Evolutionary conservation across 2,888 invertebrate genomes (phyloP), one percentile per base, ranked within the genome.

Genomic region (Megalurothrips usitatus): DNA sequence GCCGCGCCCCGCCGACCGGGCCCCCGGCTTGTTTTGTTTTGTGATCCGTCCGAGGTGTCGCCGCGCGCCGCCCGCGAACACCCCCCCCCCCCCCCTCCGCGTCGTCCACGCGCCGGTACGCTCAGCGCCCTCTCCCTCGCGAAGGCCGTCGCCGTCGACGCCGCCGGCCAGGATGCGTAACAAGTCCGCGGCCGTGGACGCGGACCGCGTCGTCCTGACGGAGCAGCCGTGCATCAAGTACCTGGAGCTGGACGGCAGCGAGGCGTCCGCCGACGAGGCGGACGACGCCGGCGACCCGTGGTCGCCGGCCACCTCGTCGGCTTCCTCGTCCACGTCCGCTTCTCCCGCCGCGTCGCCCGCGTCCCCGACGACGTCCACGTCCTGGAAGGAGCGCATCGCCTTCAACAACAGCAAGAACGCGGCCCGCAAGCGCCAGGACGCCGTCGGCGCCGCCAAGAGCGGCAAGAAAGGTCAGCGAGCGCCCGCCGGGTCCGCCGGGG

Each of bases 161-260:
- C 52, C 52, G 52, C 12, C 68, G n/a, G 23, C 68, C 68, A 26
- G 23, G 68, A 75, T 75, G 68, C 68, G 68, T 12, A 75, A 8
- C 68, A 75, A 75, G 68, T 26, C 68, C 9, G 26, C 9, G 68
- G 9, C 68, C 23, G 26, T 75, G 26, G 68, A 75, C 68, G 26
- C 68, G 68, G 68, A 75, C 68, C 68, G 68, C 23, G 68, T 75
- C 68, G 26, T 75, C 23, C 68, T 75, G 68, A 75, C 68, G 68
- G 68, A 75, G 68, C 23, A n/a, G 23, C 68, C 19, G 19, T 58
- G 23, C 26, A 75, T 8, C 68, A 75, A 75, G 68, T 75, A 75
- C 68, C 68, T 75, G 23, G 68, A 75, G 68, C 68, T 75, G 68
- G 68, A 75, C 68, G 68, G 11, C 68, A 26, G 26, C 26, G 68